phyloP scores from a whole-genome alignment of 2,797 vertebrate genomes.

The Chlorospingus flavigularis region DNA sequence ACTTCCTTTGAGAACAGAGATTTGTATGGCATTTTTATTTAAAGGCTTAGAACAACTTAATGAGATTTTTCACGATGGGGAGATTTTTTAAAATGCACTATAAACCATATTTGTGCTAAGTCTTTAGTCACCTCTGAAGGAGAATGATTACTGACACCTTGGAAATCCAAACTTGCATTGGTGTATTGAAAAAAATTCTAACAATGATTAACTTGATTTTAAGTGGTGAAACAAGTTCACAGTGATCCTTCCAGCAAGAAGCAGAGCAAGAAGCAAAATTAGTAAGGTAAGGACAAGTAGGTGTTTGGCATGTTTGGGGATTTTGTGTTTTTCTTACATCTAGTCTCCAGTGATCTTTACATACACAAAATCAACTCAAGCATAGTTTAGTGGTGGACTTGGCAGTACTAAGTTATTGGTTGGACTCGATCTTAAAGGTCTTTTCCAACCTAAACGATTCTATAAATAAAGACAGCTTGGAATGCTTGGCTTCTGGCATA shows the following conservation, averaged over 20 bases:
- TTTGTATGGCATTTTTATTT: background rate
- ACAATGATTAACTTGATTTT: background rate
- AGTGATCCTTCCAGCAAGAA: background rate
- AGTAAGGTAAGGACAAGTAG: background rate
- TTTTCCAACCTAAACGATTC: background rate
- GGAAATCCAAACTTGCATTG: background rate
- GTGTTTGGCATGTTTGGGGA: background rate
- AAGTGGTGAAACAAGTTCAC: background rate
- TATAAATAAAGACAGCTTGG: constrained; percentile 39
- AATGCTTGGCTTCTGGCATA: constrained; percentile 42
- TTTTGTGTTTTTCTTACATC: background rate
- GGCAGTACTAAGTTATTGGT: background rate
- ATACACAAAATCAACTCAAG: background rate
- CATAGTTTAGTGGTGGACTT: background rate
- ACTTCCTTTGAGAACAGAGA: background rate
- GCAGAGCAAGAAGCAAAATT: background rate
- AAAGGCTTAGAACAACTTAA: background rate
- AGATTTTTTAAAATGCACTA: background rate
- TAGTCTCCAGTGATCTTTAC: background rate
- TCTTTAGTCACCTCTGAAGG: background rate
- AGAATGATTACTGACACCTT: background rate
- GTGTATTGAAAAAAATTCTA: background rate
- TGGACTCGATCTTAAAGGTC: background rate
- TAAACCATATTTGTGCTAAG: background rate
- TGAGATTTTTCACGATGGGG: background rate